Evolutionary conservation across 2,113 vertebrate species (phyloP), one percentile per base, ranked within the genome.

Genomic region (Pelodiscus sinensis): DNA sequence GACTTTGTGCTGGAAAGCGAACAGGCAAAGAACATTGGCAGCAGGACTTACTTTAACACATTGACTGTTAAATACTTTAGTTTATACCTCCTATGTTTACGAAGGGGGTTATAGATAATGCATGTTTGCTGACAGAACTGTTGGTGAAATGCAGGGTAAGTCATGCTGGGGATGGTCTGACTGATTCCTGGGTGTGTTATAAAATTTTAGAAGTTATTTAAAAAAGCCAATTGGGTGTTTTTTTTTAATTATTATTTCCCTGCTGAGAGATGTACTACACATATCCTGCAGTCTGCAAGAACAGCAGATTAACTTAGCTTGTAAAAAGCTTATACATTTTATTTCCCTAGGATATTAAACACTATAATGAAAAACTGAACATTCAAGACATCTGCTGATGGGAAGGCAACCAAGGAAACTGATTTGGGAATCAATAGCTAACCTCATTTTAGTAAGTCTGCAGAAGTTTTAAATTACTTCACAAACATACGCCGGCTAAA

Each of bases 241-340:
- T 94, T 95, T 87, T 84, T 84, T 79, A 93, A 80, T 90, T 92
- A 92, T 89, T 54, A 31, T 92, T 95, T 96, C 93, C 90, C 44
- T 87, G 90, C n/a, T 86, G 79, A 94, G 85, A 87, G 90, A 90
- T 35, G 18, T 81, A 38, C 81, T 62, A 65, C 8, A 38, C 68
- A 80, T 29, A 86, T 57, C 12, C 71, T 82, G 24, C 25, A 85
- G 35, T 57, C 56, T 89, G 54, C 56, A 95, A 92, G 89, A 35
- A 8, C 65, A 90, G 35, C 51, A 54, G 81, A 96, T 82, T 91
- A 93, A 87, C 75, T 94, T 82, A 88, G 21, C 35, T 75, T 44
- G 71, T 85, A 71, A 86, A 91, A 92, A 79, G n/a, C 82, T 83
- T 83, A 18, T 25, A 52, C 84, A 35, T 31, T 90, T 89, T 94